Percentiles rank a stretch among this genome's conserved stretches.
These are phyloP conservation scores for Frieseomelitta varia DNA, from an alignment of 1,140 invertebrate genomes.

Conservation along the genomic window DNA sequence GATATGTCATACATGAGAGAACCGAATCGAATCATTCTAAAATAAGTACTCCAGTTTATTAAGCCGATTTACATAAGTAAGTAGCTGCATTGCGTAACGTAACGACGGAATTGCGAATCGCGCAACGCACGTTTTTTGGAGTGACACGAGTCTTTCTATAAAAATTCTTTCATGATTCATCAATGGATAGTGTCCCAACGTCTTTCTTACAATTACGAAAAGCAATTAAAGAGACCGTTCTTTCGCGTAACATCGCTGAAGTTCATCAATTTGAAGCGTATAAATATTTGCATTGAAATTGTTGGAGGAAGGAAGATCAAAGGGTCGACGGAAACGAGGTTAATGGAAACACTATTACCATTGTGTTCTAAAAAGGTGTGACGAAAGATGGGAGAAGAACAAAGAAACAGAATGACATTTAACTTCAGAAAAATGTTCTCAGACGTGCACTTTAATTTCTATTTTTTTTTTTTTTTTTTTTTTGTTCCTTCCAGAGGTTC, in stretches of 20 bases:
- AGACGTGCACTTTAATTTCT: background rate
- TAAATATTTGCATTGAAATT: conserved; percentile 19
- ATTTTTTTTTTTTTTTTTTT: background rate
- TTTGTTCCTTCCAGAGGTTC: background rate
- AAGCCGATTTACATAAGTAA: background rate
- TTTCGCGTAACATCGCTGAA: background rate
- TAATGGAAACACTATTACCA: conserved; percentile 9
- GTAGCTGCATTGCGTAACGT: background rate
- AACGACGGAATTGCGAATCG: background rate
- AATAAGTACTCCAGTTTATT: background rate
- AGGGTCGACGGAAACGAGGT: conserved; percentile 1
- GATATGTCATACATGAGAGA: background rate
- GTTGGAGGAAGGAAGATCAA: background rate
- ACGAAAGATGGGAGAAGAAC: background rate
- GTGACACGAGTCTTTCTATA: background rate
- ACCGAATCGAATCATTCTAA: background rate
- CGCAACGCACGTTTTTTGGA: background rate
- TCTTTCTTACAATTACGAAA: background rate
- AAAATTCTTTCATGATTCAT: background rate
- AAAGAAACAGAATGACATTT: background rate
- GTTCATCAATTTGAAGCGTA: background rate
- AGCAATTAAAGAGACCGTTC: background rate
- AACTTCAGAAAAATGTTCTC: background rate
- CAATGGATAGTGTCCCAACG: background rate
- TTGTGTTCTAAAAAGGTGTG: background rate